phyloP scores from a whole-genome alignment of 2,888 invertebrate genomes.

The Idaea biselata region DNA sequence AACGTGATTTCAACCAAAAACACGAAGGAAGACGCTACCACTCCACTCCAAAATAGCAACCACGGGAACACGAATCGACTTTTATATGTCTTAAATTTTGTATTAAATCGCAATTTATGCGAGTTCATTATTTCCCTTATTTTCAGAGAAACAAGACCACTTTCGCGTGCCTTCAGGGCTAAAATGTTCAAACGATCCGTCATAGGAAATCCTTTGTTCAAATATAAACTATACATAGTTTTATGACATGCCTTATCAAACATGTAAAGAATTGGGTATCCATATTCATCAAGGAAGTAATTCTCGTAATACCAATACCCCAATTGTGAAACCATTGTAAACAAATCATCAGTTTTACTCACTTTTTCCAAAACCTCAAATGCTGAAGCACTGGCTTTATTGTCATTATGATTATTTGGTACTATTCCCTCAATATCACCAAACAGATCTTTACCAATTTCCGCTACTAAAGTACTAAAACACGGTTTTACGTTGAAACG shows the following conservation, averaged over 20 bases:
- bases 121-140: neutral
- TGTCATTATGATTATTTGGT: neutral
- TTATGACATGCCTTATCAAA: constrained; percentile 37
- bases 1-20: neutral
- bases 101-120: neutral
- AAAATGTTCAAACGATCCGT: constrained; percentile 26
- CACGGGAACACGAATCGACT: neutral
- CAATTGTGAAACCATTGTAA: constrained; percentile 30
- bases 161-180: constrained; percentile 40
- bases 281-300: constrained; percentile 35
- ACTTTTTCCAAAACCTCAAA: constrained; percentile 34
- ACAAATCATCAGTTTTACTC: constrained; percentile 36
- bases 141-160: constrained; percentile 33
- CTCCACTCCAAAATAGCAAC: neutral
- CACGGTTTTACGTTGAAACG: constrained; percentile 42
- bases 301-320: constrained; percentile 33
- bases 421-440: neutral
- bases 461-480: constrained; percentile 32
- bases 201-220: constrained; percentile 55
- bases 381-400: constrained; percentile 28
- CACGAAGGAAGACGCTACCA: neutral
- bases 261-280: constrained; percentile 25
- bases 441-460: constrained; percentile 14
- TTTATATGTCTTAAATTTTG: neutral
- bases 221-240: constrained; percentile 42